These are phyloP conservation scores for Microctonus brassicae DNA, from an alignment of 2,888 invertebrate genomes.

Conservation along the genomic window DNA sequence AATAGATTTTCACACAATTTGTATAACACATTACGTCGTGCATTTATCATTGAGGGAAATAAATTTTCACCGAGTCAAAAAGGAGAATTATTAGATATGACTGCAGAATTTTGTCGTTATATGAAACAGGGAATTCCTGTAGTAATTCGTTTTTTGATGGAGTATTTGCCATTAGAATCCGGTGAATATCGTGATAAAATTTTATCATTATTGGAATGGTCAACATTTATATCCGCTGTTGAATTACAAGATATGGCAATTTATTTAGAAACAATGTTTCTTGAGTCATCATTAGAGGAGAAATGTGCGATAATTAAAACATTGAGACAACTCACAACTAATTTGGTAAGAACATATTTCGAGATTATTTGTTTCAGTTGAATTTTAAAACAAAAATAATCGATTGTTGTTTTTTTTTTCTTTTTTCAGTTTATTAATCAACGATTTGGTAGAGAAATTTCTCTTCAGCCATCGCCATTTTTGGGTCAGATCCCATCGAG, in stretches of 20 bases:
- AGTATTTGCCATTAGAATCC: constrained; percentile 59
- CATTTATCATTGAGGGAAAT: constrained; percentile 60
- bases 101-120: constrained; percentile 56
- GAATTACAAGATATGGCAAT: constrained; percentile 47
- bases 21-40: constrained; percentile 60
- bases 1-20: constrained; percentile 64
- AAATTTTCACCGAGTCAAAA: constrained; percentile 57
- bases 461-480: constrained; percentile 55
- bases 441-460: constrained; percentile 44
- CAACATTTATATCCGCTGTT: constrained; percentile 52
- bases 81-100: constrained; percentile 57
- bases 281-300: constrained; percentile 53
- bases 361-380: not conserved
- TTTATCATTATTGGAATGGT: constrained; percentile 61
- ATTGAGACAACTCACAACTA: constrained; percentile 52
- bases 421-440: constrained; percentile 53
- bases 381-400: not conserved
- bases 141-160: constrained; percentile 60
- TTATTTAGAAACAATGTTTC: constrained; percentile 56
- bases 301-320: constrained; percentile 61
- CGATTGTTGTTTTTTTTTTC: not conserved
- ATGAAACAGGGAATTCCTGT: constrained; percentile 66
- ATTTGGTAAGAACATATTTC: constrained; percentile 53
- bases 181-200: constrained; percentile 56
- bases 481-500: constrained; percentile 52